Evolutionary conservation across 2,797 vertebrate species (phyloP), one percentile per base, ranked within the genome.

Genomic region (Prionace glauca): DNA sequence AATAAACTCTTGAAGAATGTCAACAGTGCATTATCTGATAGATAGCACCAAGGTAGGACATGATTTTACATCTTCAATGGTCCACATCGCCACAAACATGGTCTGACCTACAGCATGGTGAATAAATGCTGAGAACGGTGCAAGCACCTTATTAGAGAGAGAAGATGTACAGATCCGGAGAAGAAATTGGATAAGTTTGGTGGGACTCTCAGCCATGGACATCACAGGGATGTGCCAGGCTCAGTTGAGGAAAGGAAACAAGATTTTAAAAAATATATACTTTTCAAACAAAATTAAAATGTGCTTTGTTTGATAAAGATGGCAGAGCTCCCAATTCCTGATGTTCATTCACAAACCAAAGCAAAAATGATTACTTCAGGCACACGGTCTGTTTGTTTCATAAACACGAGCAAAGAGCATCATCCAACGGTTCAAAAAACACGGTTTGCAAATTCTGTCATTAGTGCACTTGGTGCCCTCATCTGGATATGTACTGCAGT

Each of bases 401-500:
- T 36, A 67, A 2, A 18, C 88, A 91, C 32, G 29, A 79, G 50
- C 20, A 81, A 91, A 22, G 60, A 67, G 60, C 62, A 67, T 1
- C 88, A 67, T 36, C 56, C 32, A 91, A 91, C 18, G n/a, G 62
- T 67, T 65, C 29, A 65, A 91, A 32, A 91, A 90, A 67, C 36
- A 18, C 67, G 29, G 67, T 67, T 91, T 67, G 60, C 60, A 18
- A 65, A 65, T 65, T 36, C 62, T 67, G 88, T 91, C 14, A 36
- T 36, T 67, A 20, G 60, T 67, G 56, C 87, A 90, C 56, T 56
- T 90, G 88, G 32, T 91, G 88, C 88, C 88, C 88, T 91, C 88
- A 91, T 67, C 88, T 67, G 60, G 88, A 67, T 8, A 67, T 67
- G n/a, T 20, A 20, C 32, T 65, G 5, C 50, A 56, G 50, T 56